Evolutionary conservation across 1,140 invertebrate species (phyloP).

Genomic region (Plutomurus gul): DNA sequence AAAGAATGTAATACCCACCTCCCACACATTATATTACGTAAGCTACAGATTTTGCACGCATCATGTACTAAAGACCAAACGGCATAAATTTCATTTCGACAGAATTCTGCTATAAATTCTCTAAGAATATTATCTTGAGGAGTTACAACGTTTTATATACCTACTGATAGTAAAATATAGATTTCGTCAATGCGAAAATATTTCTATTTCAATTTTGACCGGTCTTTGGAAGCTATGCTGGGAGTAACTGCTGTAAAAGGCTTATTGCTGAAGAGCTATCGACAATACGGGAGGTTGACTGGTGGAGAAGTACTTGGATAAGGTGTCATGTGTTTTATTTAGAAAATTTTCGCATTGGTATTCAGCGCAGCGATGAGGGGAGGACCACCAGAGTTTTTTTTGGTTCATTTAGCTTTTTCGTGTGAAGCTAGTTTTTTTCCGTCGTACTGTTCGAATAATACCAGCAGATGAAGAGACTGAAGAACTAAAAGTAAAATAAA

Average conservation of each 20-base stretch:
- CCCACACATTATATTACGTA: too few relatives aligned
- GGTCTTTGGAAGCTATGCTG: too few relatives aligned
- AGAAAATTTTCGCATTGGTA: constrained; percentile 41
- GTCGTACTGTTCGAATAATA: neutral
- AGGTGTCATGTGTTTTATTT: constrained; percentile 40
- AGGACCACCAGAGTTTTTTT: constrained; percentile 22
- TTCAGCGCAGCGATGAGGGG: constrained; percentile 14
- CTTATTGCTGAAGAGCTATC: neutral
- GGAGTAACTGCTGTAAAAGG: neutral
- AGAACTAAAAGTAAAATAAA: constrained; percentile 20
- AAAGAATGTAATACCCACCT: too few relatives aligned
- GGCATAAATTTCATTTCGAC: too few relatives aligned
- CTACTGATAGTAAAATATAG: too few relatives aligned
- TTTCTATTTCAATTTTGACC: too few relatives aligned
- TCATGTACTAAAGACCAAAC: too few relatives aligned
- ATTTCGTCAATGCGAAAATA: too few relatives aligned
- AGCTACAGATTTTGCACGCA: too few relatives aligned
- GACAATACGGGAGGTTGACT: neutral
- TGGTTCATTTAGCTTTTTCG: constrained; percentile 37
- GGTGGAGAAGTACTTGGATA: constrained; percentile 1
- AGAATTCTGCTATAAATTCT: too few relatives aligned
- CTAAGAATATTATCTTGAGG: too few relatives aligned
- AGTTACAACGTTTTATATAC: too few relatives aligned
- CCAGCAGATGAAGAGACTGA: neutral
- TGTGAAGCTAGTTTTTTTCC: neutral